Base-by-base conservation (phyloP, 1,140 invertebrate species). In the Uloborus diversus region DNA sequence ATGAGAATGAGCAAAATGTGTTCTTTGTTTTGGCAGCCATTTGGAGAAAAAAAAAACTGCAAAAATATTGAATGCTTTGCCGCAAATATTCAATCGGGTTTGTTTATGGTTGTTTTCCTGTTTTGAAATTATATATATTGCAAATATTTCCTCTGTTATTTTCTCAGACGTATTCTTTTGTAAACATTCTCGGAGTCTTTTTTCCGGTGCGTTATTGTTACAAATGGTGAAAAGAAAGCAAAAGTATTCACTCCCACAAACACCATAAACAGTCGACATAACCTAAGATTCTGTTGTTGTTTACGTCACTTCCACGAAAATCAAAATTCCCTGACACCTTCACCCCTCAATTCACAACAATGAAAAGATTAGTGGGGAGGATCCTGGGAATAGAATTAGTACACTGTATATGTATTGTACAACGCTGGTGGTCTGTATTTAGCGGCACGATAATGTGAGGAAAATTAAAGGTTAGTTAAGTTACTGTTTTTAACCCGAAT, bases 391-490 rank as follows among this genome's bases (percentile, higher is more conserved):
- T 59, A 53, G 33, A 53, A 62, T 64, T 53, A 62, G 37, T 37
- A 35, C 42, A 62, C n/a, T 13, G 9, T 59, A 42, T 61, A n/a
- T n/a, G 27, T 27, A 65, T 32, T 78, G 61, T 66, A 75, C 56
- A 42, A 17, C 49, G 61, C 49, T 11, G 73, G 73, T 78, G 73
- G 73, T 78, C 73, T 78, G 73, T 78, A 78, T 62, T 78, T 78
- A 78, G 73, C 73, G 73, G 73, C 73, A 30, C 35, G 49, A 66
- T 65, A 76, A 76, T 76, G 61, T 56, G 33, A 13, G 1, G 13
- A 13, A 78, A 66, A 78, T 78, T 78, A 78, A 78, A 78, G 73
- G 73, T 61, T 78, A 27, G 3, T 66, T 42, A 27, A n/a, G 17
- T 14, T 32, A 17, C 56, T 11, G 28, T 42, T 7, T 4, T 20